Evolutionary conservation across 2,888 invertebrate species (phyloP).

Genomic region (Cheilosia pagana): DNA sequence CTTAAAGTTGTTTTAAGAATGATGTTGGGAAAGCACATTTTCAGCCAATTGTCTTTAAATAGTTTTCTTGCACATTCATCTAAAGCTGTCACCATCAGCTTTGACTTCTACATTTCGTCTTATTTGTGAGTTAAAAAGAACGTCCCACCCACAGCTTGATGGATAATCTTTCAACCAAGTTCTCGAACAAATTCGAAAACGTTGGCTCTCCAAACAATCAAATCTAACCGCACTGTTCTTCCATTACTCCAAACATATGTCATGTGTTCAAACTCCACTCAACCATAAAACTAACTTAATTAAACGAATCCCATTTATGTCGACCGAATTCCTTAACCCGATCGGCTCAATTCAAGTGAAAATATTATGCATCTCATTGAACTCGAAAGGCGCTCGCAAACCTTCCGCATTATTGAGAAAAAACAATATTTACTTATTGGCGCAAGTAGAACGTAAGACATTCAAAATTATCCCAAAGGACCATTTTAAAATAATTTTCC

Average conservation of each 20-base stretch:
- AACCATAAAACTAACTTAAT: constrained; percentile 70
- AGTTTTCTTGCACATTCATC: too few relatives aligned
- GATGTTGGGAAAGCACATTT: too few relatives aligned
- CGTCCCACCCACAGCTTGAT: too few relatives aligned
- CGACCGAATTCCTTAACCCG: constrained; percentile 26
- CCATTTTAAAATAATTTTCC: constrained; percentile 56
- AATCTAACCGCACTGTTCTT: not conserved
- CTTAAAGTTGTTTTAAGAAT: too few relatives aligned
- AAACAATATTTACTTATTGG: constrained; percentile 60
- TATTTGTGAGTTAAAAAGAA: too few relatives aligned
- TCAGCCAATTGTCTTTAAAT: too few relatives aligned
- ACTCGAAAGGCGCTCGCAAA: constrained; percentile 18
- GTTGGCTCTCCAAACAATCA: not conserved
- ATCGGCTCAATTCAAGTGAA: constrained; percentile 48
- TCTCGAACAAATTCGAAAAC: not conserved
- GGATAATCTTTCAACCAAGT: too few relatives aligned
- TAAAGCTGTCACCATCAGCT: too few relatives aligned
- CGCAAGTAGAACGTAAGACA: constrained; percentile 72
- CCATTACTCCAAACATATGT: not conserved
- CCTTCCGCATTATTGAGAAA: not conserved
- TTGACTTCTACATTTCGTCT: too few relatives aligned
- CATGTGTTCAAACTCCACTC: constrained; percentile 26
- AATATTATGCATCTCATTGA: constrained; percentile 43
- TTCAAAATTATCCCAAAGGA: constrained; percentile 57
- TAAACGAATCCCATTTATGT: constrained; percentile 57